Conservation (phyloP, 2,888 invertebrate species). For the Erebia aethiops region DNA sequence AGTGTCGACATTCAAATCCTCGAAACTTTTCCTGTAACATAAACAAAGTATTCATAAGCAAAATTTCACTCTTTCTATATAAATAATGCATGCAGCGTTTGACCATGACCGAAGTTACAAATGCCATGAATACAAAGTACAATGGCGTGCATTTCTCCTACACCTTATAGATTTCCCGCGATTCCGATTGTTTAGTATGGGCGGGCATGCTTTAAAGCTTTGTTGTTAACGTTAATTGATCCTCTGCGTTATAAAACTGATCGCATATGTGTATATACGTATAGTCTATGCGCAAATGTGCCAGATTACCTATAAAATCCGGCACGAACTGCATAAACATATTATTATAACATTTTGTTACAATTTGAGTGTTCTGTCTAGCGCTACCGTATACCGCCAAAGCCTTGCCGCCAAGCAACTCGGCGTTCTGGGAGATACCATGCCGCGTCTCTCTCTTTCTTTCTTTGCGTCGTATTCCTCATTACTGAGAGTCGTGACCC, state of each 20-base stretch:
- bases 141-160: slow-evolving; percentile 61
- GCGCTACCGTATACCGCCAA: no score
- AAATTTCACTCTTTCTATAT: slow-evolving; percentile 75
- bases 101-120: slow-evolving; percentile 61
- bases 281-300: no score
- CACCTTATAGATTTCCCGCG: slow-evolving; percentile 52
- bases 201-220: slow-evolving; percentile 23
- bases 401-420: no score
- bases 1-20: not conserved
- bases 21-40: not conserved
- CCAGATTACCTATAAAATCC: no score
- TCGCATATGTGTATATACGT: not conserved
- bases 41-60: slow-evolving; percentile 47
- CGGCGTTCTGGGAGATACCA: no score
- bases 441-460: no score
- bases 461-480: no score
- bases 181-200: slow-evolving; percentile 31
- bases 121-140: slow-evolving; percentile 58
- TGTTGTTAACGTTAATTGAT: slow-evolving; percentile 10
- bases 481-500: no score
- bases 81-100: slow-evolving; percentile 69
- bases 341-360: no score
- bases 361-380: no score
- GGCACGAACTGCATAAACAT: no score
- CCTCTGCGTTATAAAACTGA: not conserved